A percentile compares a stretch with the other conserved stretches of the same genome.
Evolutionary conservation across 2,113 vertebrate species (phyloP).

Genomic region (Loxodonta africana): DNA sequence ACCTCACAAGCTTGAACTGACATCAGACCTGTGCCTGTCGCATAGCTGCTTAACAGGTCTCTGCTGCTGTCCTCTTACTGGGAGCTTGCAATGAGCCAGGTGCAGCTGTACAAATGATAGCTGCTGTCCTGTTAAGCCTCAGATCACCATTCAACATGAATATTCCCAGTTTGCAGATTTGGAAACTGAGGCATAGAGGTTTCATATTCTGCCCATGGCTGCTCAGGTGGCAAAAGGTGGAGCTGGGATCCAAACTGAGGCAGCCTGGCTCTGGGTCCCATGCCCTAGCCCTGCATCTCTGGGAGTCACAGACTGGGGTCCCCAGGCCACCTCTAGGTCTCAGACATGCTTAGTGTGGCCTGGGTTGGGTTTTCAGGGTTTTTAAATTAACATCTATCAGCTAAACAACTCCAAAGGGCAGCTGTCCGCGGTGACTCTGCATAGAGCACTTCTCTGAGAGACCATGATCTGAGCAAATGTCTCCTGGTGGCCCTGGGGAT

Average conservation of each 20-base stretch:
- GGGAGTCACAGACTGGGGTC: background rate
- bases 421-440: background rate
- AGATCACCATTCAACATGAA: too few species aligned
- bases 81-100: background rate
- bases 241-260: background rate
- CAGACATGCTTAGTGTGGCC: background rate
- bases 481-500: fast-evolving
- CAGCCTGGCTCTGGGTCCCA: background rate
- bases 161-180: background rate
- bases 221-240: too few species aligned
- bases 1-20: background rate
- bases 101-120: fast-evolving
- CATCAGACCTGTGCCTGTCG: background rate
- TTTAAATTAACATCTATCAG: background rate
- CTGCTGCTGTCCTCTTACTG: background rate
- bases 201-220: background rate
- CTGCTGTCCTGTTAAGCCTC: background rate
- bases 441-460: fast-evolving
- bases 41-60: background rate
- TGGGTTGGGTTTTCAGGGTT: background rate
- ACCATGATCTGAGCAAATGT: fast-evolving
- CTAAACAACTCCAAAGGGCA: too few species aligned
- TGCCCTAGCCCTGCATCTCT: background rate
- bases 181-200: background rate
- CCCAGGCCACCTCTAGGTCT: background rate